Conservation (phyloP, 2,797 vertebrate genomes). For the Prionace glauca region DNA sequence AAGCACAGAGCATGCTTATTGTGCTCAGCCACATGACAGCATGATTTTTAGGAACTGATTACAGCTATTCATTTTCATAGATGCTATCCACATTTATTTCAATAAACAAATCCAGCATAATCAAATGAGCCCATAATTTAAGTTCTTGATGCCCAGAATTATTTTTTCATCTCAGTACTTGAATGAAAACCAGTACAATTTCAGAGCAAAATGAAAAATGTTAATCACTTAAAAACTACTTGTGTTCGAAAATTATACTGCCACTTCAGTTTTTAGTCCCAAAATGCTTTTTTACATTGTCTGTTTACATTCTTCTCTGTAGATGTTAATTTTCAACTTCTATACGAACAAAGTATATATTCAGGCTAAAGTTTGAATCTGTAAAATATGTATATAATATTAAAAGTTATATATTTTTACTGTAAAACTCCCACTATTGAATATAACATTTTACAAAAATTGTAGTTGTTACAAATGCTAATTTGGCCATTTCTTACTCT, state of each 20-base stretch:
- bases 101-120: background rate
- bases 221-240: background rate
- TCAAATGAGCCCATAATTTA: background rate
- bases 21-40: background rate
- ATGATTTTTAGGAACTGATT: background rate
- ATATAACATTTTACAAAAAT: background rate
- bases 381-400: background rate
- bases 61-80: background rate
- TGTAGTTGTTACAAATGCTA: background rate
- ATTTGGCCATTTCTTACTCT: background rate
- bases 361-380: background rate
- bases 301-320: background rate
- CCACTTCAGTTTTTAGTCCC: background rate
- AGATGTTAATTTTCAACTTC: background rate
- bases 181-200: background rate
- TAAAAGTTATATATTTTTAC: background rate
- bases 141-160: background rate
- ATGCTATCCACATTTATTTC: background rate
- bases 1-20: background rate
- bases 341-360: background rate
- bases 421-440: background rate
- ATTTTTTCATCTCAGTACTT: background rate
- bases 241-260: background rate
- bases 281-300: background rate
- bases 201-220: background rate